These are phyloP conservation scores for Oligia latruncula DNA, from an alignment of 2,888 invertebrate genomes.

Conservation along the genomic window DNA sequence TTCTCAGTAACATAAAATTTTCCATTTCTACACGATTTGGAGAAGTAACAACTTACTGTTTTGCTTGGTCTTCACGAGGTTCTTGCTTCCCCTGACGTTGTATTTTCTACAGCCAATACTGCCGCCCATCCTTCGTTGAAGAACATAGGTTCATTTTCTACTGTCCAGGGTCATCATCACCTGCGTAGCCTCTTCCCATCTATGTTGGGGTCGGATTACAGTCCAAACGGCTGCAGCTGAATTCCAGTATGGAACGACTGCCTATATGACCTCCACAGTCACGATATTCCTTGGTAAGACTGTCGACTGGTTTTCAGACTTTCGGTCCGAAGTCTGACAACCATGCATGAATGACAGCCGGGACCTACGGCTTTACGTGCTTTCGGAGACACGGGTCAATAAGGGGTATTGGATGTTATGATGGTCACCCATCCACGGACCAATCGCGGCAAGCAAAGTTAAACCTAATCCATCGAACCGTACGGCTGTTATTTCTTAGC, in stretches of 20 bases:
- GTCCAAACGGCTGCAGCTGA: no score
- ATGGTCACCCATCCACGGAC: background rate
- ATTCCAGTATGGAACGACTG: no score
- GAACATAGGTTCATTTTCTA: background rate
- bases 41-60: background rate
- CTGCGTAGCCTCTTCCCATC: no score
- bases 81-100: background rate
- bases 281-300: background rate
- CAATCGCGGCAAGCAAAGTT: no score
- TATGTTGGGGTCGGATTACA: no score
- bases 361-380: no score
- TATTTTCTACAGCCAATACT: background rate
- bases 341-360: no score
- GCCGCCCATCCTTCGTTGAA: background rate
- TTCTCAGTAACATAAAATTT: background rate
- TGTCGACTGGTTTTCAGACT: no score
- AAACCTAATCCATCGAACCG: no score
- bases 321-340: no score
- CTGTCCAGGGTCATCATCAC: background rate
- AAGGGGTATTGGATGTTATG: background rate
- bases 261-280: no score
- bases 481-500: background rate
- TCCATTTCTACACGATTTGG: background rate
- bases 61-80: background rate
- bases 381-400: background rate